Evolutionary conservation across 2,113 vertebrate genomes (phyloP).

Genomic region (Suncus etruscus): DNA sequence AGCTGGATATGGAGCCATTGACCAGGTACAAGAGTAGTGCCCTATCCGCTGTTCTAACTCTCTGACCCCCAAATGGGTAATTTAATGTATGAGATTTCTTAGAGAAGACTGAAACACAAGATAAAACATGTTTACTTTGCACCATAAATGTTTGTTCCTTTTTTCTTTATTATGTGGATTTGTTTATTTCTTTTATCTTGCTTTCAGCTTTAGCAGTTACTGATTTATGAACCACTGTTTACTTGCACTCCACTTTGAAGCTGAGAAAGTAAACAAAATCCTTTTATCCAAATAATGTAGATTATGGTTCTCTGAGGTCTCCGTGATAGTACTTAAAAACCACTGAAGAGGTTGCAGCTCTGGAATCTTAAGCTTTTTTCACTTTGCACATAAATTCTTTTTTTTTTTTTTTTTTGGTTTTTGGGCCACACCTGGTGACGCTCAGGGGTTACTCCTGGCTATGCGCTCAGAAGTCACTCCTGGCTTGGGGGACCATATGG

Average conservation of each 20-base stretch:
- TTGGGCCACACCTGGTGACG: too few species aligned
- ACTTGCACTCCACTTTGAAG: constrained; percentile 57
- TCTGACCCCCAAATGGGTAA: neutral
- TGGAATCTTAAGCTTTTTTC: constrained; percentile 15
- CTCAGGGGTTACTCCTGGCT: too few species aligned
- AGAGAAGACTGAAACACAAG: constrained; percentile 12
- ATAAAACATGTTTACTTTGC: constrained; percentile 10
- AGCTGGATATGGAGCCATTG: too few species aligned
- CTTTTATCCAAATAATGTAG: constrained; percentile 40
- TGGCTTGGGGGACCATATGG: too few species aligned
- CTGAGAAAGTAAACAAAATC: constrained; percentile 41
- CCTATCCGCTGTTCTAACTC: too few species aligned
- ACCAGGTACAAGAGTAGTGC: too few species aligned
- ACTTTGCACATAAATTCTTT: constrained; percentile 27
- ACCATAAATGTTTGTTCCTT: constrained; percentile 56
- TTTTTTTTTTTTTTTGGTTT: too few species aligned
- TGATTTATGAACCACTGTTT: constrained; percentile 54
- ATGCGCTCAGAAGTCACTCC: too few species aligned
- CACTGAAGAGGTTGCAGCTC: neutral
- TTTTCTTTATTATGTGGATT: constrained; percentile 28
- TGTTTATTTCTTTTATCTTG: constrained; percentile 10
- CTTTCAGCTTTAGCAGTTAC: constrained; percentile 55
- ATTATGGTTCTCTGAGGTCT: neutral
- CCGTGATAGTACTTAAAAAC: constrained; percentile 45
- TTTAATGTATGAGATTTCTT: constrained; percentile 20